Evolutionary conservation across 2,888 invertebrate genomes (phyloP), one percentile per base, ranked within the genome.

Genomic region (Drosophila quinaria): DNA sequence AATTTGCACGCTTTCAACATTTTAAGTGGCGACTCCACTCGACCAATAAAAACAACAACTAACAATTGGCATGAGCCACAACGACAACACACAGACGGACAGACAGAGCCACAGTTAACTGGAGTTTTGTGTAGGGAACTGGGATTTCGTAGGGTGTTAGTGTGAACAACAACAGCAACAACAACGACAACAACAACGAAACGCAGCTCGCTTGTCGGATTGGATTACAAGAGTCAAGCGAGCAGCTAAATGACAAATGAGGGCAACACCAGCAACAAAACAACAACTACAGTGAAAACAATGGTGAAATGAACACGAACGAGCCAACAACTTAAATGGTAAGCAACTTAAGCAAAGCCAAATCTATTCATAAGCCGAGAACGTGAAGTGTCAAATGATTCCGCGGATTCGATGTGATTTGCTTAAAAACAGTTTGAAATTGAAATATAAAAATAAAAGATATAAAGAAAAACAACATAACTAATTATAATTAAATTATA

Each of bases 1-100:
- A 80, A 81, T 86, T 87, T 87, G 86, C 86, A 87, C 86, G 86
- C 87, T 86, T 85, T 82, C 87, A 87, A 85, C 87, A 80, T 80
- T 79, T 75, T 68, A 74, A 81, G 66, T 60, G 72, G 66, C 58
- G 13, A 37, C 76, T 68, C 54, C 62, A 47, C 61, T 50, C 41
- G 44, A 39, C 66, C 71, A 71, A 84, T 78, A 85, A 82, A 80
- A 82, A 74, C 9, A 37, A 29, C 29, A 37, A 71, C 49, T 61
- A 69, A 87, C 81, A 85, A 87, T 82, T 83, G 86, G 74, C 83
- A 86, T 83, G 80, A 86, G 80, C 83, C 83, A 82, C 75, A 55
- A 33, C 63, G 66, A 63, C 62, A 46, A 54, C 39, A 35, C 44
- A 19, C 61, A 31, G 64, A 67, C 25, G 25, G 25, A 25, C 25